A percentile compares a stretch with the other conserved stretches of the same genome.
Conservation (phyloP, 2,797 vertebrate species). For the Cheirogaleus major region DNA sequence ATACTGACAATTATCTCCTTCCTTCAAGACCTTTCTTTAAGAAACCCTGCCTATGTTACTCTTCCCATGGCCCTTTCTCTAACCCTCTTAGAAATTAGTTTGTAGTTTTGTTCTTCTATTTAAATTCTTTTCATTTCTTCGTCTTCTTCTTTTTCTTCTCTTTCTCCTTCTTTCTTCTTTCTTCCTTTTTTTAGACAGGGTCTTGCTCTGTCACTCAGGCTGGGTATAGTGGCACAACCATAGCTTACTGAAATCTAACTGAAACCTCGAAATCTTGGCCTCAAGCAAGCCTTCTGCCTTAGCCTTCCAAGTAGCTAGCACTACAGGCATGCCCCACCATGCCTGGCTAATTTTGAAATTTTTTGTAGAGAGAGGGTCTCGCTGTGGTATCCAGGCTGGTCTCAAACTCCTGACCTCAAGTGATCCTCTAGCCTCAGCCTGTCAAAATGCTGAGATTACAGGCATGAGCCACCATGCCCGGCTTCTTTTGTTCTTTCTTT, state of each 20-base stretch:
- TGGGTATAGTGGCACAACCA: not conserved
- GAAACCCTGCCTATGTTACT: not conserved
- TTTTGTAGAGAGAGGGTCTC: not conserved
- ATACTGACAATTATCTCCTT: not conserved
- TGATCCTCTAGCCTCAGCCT: not conserved
- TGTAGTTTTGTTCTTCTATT: not conserved
- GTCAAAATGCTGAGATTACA: not conserved
- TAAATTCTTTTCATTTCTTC: not conserved
- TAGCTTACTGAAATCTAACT: not conserved
- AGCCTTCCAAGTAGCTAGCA: not conserved
- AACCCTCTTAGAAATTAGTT: slow-evolving; percentile 18
- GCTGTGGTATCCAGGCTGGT: not conserved
- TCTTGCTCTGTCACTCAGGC: not conserved
- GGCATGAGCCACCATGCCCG: not conserved
- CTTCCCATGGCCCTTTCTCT: not conserved
- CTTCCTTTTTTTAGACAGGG: not conserved
- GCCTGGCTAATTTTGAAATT: not conserved
- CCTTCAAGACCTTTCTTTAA: not conserved
- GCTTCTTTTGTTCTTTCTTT: not conserved
- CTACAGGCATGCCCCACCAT: not conserved
- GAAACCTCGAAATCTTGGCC: not conserved
- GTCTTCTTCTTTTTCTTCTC: not conserved
- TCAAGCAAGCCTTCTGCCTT: not conserved
- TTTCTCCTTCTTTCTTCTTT: too few relatives aligned
- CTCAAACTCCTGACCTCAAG: not conserved